Evolutionary conservation across 2,113 vertebrate genomes (phyloP).

Genomic region (Mastomys coucha): DNA sequence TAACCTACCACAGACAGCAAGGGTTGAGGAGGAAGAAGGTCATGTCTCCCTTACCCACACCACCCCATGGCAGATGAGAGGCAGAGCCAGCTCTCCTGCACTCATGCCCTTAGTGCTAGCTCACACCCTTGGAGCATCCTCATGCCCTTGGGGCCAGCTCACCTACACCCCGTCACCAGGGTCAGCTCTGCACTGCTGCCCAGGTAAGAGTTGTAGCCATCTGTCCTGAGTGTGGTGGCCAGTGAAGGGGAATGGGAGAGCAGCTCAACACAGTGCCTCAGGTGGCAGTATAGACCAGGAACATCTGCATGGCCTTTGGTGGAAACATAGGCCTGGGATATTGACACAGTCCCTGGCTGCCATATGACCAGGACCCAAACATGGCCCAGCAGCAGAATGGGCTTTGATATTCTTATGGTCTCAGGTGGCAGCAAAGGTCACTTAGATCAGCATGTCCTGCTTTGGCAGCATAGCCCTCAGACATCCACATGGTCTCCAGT

Average conservation of each 20-base stretch:
- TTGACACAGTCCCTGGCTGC: not conserved
- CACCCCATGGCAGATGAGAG: not conserved
- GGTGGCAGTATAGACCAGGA: not conserved
- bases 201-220: not conserved
- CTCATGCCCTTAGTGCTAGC: too few relatives aligned
- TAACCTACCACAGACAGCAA: too few relatives aligned
- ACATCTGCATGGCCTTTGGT: not conserved
- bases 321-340: not conserved
- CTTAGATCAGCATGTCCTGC: not conserved
- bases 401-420: not conserved
- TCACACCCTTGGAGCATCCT: too few relatives aligned
- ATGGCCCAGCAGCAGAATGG: not conserved
- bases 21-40: too few relatives aligned
- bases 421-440: not conserved
- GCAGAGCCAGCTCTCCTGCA: not conserved
- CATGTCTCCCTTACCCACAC: not conserved
- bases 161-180: too few relatives aligned
- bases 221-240: not conserved
- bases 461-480: not conserved
- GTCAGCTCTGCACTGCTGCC: not conserved
- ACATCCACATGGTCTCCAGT: not conserved
- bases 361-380: not conserved
- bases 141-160: too few relatives aligned
- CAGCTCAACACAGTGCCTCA: not conserved
- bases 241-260: too few relatives aligned